Evolutionary conservation across 2,113 vertebrate species (phyloP).

Genomic region (Rana temporaria): DNA sequence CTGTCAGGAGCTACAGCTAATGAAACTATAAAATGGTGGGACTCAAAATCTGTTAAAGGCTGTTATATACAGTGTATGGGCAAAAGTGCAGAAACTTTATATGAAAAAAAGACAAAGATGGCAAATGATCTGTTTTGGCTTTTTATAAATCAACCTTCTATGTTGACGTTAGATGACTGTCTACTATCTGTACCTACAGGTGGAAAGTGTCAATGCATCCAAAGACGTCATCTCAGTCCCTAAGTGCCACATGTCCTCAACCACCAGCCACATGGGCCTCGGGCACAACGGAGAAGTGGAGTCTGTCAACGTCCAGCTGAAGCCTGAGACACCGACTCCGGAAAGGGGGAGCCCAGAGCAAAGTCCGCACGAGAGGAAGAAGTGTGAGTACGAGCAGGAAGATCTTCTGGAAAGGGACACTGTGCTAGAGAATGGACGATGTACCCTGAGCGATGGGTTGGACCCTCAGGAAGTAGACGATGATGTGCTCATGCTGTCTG

Average conservation of each 20-base stretch:
- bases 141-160: too few relatives aligned
- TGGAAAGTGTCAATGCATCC: slow-evolving; percentile 78
- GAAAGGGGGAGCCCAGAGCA: slow-evolving; percentile 71
- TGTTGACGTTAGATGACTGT: too few relatives aligned
- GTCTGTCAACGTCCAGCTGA: slow-evolving; percentile 67
- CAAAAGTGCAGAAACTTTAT: too few relatives aligned
- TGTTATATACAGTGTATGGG: too few relatives aligned
- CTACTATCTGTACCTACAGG: slow-evolving; percentile 68
- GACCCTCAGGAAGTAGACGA: slow-evolving; percentile 77
- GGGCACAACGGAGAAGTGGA: slow-evolving; percentile 89
- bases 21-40: too few relatives aligned
- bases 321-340: slow-evolving; percentile 46
- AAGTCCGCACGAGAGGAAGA: slow-evolving; percentile 67
- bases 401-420: slow-evolving; percentile 68
- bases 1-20: too few relatives aligned
- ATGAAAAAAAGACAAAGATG: too few relatives aligned
- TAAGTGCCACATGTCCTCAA: slow-evolving; percentile 75
- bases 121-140: too few relatives aligned
- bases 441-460: slow-evolving; percentile 74
- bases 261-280: slow-evolving; percentile 75
- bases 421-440: slow-evolving; percentile 86
- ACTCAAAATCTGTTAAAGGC: too few relatives aligned
- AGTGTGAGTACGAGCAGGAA: slow-evolving; percentile 72
- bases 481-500: slow-evolving; percentile 70
- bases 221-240: slow-evolving; percentile 76